phyloP scores from a whole-genome alignment of 1,140 invertebrate genomes.

The Drosophila sp. region DNA sequence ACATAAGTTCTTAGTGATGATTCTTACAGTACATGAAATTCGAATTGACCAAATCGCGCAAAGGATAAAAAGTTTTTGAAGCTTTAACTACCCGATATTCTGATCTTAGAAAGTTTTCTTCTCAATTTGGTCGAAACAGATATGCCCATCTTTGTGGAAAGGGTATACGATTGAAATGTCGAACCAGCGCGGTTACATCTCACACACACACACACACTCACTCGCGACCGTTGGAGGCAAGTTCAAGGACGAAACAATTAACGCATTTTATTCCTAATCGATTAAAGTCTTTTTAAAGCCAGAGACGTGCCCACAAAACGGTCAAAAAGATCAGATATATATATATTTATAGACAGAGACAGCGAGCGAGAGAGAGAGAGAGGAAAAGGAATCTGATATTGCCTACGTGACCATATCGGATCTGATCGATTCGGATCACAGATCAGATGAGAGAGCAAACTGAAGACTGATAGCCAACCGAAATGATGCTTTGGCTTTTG shows the following conservation, averaged over 20 bases:
- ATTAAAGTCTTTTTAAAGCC: background rate
- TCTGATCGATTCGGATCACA: conserved; percentile 9
- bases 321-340: background rate
- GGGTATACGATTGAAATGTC: background rate
- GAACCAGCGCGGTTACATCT: conserved; percentile 29
- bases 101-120: no score
- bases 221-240: conserved; percentile 27
- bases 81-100: no score
- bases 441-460: background rate
- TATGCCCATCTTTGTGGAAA: background rate
- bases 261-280: conserved; percentile 5
- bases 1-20: background rate
- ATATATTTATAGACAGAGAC: no score
- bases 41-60: no score
- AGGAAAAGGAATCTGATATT: conserved; percentile 3
- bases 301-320: conserved; percentile 25
- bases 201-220: conserved; percentile 12
- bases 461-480: conserved; percentile 5
- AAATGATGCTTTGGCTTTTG: conserved; percentile 19
- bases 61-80: no score
- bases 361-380: no score
- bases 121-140: no score
- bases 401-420: conserved; percentile 27
- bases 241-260: conserved; percentile 34
- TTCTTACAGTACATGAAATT: no score